Conservation (phyloP, 2,113 vertebrate genomes). For the Actenoides lindsayi region DNA sequence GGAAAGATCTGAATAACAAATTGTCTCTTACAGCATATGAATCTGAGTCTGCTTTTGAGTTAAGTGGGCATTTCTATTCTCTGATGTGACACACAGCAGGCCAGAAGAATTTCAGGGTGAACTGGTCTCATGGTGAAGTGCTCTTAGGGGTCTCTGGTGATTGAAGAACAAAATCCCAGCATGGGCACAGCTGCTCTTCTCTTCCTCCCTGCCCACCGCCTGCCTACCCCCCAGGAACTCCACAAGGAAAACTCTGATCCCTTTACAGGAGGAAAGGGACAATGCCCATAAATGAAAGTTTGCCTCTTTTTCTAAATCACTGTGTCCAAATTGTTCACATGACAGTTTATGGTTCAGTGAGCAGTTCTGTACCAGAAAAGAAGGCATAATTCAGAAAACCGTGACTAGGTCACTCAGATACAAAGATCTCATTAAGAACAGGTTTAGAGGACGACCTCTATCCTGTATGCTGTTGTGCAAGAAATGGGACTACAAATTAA, state of each 20-base stretch:
- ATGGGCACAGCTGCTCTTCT: not conserved
- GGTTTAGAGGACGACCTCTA: not conserved
- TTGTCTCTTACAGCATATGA: not conserved
- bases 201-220: too few species aligned
- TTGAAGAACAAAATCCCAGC: not conserved
- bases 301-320: not conserved
- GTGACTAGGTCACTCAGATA: not conserved
- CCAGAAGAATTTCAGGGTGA: not conserved
- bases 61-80: not conserved
- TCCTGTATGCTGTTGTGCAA: not conserved
- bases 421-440: not conserved
- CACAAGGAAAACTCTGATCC: not conserved
- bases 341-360: not conserved
- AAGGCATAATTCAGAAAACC: not conserved
- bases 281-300: not conserved
- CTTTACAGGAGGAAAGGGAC: not conserved
- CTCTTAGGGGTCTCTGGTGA: not conserved
- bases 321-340: not conserved
- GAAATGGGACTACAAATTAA: not conserved
- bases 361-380: not conserved
- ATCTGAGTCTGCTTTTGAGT: not conserved
- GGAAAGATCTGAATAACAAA: not conserved
- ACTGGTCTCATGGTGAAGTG: fast-evolving
- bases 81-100: not conserved
- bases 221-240: not conserved